These are phyloP conservation scores for Tringa solitaria DNA, from an alignment of 2,113 vertebrate genomes.

Conservation along the genomic window DNA sequence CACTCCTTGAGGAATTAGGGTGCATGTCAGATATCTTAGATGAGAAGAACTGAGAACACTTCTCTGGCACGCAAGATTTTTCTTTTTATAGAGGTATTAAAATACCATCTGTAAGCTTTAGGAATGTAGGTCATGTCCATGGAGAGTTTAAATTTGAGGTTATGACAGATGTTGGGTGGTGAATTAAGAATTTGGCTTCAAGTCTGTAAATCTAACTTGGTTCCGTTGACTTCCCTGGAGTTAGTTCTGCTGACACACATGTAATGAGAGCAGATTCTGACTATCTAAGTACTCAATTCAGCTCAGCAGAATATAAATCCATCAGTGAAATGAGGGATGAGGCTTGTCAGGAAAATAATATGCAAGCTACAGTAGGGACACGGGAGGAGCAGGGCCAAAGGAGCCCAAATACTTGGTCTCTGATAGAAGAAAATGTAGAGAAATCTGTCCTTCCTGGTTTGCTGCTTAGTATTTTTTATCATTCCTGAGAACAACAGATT, in stretches of 20 bases:
- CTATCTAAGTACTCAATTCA: neutral
- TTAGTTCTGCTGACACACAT: conserved; percentile 45
- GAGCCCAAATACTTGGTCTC: neutral
- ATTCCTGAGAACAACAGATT: neutral
- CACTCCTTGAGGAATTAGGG: conserved; percentile 20
- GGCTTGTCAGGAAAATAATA: conserved; percentile 14
- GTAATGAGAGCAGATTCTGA: conserved; percentile 48
- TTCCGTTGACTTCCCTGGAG: neutral
- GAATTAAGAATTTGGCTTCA: conserved; percentile 43
- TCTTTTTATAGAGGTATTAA: conserved; percentile 49
- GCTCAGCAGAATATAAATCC: conserved; percentile 26
- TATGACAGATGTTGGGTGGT: conserved; percentile 47
- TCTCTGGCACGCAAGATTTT: neutral
- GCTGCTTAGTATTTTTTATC: neutral
- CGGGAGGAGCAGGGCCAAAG: neutral
- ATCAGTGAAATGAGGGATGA: neutral
- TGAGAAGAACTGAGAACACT: neutral
- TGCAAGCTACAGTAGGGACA: neutral
- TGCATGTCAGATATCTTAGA: neutral
- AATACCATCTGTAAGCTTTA: conserved; percentile 50
- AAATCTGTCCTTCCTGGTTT: neutral
- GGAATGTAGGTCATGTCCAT: conserved; percentile 40
- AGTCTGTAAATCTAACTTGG: conserved; percentile 21
- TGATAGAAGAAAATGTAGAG: neutral
- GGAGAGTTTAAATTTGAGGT: conserved; percentile 30